These are phyloP conservation scores for Drosophila lacicola DNA, from an alignment of 2,888 invertebrate species.

Conservation along the genomic window DNA sequence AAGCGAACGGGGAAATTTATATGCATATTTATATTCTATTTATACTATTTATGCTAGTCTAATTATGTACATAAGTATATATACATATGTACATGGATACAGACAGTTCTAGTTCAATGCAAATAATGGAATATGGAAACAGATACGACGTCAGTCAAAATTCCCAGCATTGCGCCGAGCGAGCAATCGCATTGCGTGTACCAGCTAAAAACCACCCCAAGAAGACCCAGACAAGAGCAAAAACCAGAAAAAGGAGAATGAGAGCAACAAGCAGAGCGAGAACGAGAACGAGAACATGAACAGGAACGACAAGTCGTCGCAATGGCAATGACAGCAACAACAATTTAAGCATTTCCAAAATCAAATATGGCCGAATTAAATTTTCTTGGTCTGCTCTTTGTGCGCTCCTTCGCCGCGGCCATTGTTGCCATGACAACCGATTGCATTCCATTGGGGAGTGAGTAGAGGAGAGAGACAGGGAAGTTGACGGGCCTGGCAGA, in stretches of 20 bases:
- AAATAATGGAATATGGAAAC: conserved; percentile 54
- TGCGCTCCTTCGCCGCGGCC: conserved; percentile 72
- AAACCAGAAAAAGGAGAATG: conserved; percentile 18
- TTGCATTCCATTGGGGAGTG: conserved; percentile 34
- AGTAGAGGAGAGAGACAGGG: conserved; percentile 3
- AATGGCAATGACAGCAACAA: conserved; percentile 52
- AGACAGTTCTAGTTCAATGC: conserved; percentile 30
- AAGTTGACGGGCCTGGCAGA: conserved; percentile 21
- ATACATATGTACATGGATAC: conserved; percentile 15
- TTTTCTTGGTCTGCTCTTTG: conserved; percentile 65
- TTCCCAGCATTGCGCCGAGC: conserved; percentile 27
- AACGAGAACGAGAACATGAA: conserved; percentile 5
- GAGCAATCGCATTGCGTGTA: conserved; percentile 47
- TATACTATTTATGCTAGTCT: neutral
- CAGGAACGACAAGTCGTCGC: conserved; percentile 18
- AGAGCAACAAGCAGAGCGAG: conserved; percentile 7
- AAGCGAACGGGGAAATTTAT: neutral
- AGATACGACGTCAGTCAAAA: conserved; percentile 38
- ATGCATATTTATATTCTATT: neutral
- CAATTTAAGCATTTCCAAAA: conserved; percentile 73
- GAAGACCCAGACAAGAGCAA: conserved; percentile 20
- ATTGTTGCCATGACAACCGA: conserved; percentile 77
- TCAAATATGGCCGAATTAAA: conserved; percentile 83
- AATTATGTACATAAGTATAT: conserved; percentile 3
- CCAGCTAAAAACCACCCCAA: conserved; percentile 56